Evolutionary conservation across 2,888 invertebrate species (phyloP).

Genomic region (Dusona sp.): DNA sequence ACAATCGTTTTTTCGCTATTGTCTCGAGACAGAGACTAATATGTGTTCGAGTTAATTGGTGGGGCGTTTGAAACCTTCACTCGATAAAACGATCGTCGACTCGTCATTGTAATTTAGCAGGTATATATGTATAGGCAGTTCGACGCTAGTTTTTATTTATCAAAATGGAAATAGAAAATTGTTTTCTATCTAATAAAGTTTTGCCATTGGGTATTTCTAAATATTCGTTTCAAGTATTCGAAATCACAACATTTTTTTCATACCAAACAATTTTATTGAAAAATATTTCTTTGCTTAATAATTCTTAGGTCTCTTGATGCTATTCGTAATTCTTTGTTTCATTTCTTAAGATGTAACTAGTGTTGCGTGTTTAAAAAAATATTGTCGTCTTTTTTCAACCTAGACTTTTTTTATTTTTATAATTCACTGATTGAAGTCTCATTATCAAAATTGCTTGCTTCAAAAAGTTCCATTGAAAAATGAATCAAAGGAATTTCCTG

Average conservation of each 20-base stretch:
- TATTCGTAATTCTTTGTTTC: no score
- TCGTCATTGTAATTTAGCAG: slow-evolving; percentile 71
- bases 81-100: slow-evolving; percentile 67
- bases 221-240: no score
- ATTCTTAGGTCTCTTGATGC: no score
- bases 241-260: no score
- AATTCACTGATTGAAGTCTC: neutral
- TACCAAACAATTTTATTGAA: no score
- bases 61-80: slow-evolving; percentile 53
- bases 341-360: no score
- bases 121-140: slow-evolving; percentile 57
- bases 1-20: slow-evolving; percentile 54
- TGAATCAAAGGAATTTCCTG: neutral
- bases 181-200: neutral
- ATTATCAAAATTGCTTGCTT: neutral
- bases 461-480: neutral
- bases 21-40: slow-evolving; percentile 51
- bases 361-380: neutral
- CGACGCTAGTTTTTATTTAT: neutral
- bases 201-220: no score
- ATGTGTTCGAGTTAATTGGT: slow-evolving; percentile 65
- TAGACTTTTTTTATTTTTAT: neutral
- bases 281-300: no score
- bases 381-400: neutral
- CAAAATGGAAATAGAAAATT: neutral